Evolutionary conservation across 2,113 vertebrate species (phyloP), one percentile per base, ranked within the genome.

Genomic region (Urocolius indicus): DNA sequence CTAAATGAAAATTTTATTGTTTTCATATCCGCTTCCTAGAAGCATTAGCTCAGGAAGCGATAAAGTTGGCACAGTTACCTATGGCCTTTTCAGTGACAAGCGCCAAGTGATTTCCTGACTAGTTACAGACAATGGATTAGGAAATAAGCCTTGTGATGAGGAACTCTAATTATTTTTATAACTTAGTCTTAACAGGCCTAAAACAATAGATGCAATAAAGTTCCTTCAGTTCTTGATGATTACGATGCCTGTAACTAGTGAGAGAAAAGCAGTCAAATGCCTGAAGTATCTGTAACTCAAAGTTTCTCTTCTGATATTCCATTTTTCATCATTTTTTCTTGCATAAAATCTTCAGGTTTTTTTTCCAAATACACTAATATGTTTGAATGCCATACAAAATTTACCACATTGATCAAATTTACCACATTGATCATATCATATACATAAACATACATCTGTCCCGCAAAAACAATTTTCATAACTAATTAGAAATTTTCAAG

Each of bases 41-140:
- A 78, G 93, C 97, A 89, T 95, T 66, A 95, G 85, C 88, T 97
- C 96, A 98, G 97, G 98, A 98, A 98, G 97, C 96, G 97, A 98
- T 98, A 98, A 98, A 98, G 96, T 87, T 97, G 95, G 93, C 92
- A 96, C 94, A 97, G 95, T 95, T 97, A 96, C 86, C 89, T 93
- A 93, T 85, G 80, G 94, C 86, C 94, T 92, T 96, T 91, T 92
- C 94, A 93, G 87, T 51, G 85, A 83, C 89, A 79, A 88, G 80
- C 6, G 93, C 96, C 95, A 97, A 97, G 97, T 94, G 94, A 90
- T 95, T 98, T 98, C 98, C 98, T 98, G 96, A 29, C 71, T 94
- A 81, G 19, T 59, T 96, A 82, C 32, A 96, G 91, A 98, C 98
- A 98, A 98, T 97, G 87, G 91, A 76, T 71, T 75, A 96, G 97